Evolutionary conservation across 1,140 invertebrate species (phyloP).

Genomic region (Trichogramma pretiosum): DNA sequence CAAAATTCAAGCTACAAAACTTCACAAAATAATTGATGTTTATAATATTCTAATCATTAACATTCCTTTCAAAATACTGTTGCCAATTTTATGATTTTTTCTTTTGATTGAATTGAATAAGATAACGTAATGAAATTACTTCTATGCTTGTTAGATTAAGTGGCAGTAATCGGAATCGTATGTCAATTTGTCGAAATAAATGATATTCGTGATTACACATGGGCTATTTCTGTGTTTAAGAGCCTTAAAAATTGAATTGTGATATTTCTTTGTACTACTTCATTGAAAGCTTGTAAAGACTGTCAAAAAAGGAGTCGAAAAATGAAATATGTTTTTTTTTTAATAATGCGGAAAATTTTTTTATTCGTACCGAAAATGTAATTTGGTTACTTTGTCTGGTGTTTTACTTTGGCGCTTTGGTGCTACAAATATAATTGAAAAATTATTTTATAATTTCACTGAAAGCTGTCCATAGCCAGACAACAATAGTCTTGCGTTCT

Average conservation of each 20-base stretch:
- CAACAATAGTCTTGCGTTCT: too few species aligned
- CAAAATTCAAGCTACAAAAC: too few species aligned
- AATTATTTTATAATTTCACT: too few species aligned
- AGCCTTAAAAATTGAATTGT: slow-evolving; percentile 19
- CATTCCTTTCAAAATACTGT: too few species aligned
- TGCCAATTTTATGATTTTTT: too few species aligned
- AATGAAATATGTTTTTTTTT: slow-evolving; percentile 10
- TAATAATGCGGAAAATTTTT: slow-evolving; percentile 12
- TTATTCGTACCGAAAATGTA: slow-evolving; percentile 4
- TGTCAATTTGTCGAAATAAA: slow-evolving; percentile 11
- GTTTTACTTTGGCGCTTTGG: slow-evolving; percentile 1
- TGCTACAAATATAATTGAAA: slow-evolving; percentile 6
- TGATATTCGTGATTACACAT: slow-evolving; percentile 15
- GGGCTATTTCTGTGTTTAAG: slow-evolving; percentile 1
- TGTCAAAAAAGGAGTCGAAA: slow-evolving; percentile 15
- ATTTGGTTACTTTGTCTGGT: slow-evolving; percentile 1
- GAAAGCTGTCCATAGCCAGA: too few species aligned
- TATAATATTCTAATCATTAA: too few species aligned
- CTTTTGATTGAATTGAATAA: too few species aligned
- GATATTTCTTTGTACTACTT: slow-evolving; percentile 18
- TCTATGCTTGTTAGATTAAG: too few species aligned
- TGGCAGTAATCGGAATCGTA: too few species aligned
- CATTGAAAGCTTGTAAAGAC: slow-evolving; percentile 18
- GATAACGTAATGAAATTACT: too few species aligned
- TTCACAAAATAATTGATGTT: too few species aligned